phyloP scores from a whole-genome alignment of 2,113 vertebrate species.

The Thoracochromis brauschi region DNA sequence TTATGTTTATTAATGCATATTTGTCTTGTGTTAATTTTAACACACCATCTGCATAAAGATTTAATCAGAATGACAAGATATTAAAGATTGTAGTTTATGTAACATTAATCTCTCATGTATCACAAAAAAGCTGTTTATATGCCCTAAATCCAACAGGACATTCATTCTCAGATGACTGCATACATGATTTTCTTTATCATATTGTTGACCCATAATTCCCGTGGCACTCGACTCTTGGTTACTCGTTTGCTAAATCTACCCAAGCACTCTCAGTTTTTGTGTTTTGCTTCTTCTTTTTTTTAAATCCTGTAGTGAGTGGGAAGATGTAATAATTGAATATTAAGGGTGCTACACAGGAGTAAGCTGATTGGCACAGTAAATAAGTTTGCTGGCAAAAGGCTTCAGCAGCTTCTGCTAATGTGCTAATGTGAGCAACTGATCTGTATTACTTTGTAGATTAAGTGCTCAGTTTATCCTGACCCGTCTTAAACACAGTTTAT shows the following conservation, averaged over 20 bases:
- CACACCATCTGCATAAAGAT: slow-evolving; percentile 45
- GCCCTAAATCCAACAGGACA: slow-evolving; percentile 58
- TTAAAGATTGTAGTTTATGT: slow-evolving; percentile 53
- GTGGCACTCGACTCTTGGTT: not conserved
- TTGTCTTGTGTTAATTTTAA: slow-evolving; percentile 6
- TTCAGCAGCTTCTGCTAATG: slow-evolving; percentile 30
- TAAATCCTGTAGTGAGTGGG: not conserved
- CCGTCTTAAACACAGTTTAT: slow-evolving; percentile 43
- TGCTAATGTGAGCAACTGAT: slow-evolving; percentile 50
- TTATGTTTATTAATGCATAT: not conserved
- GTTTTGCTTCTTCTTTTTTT: not conserved
- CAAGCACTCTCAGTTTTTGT: not conserved
- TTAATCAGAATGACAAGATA: slow-evolving; percentile 57
- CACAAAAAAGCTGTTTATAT: slow-evolving; percentile 56
- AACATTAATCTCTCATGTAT: slow-evolving; percentile 58
- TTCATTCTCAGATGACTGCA: slow-evolving; percentile 17
- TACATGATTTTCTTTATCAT: slow-evolving; percentile 34
- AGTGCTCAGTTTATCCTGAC: slow-evolving; percentile 46
- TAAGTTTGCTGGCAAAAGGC: not conserved
- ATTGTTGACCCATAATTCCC: not conserved
- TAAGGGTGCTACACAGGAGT: not conserved
- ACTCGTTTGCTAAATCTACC: not conserved
- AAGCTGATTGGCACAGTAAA: slow-evolving; percentile 25
- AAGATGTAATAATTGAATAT: not conserved
- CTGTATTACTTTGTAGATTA: slow-evolving; percentile 59